Evolutionary conservation across 2,888 invertebrate species (phyloP).

Genomic region (Sphecodes monilicornis): DNA sequence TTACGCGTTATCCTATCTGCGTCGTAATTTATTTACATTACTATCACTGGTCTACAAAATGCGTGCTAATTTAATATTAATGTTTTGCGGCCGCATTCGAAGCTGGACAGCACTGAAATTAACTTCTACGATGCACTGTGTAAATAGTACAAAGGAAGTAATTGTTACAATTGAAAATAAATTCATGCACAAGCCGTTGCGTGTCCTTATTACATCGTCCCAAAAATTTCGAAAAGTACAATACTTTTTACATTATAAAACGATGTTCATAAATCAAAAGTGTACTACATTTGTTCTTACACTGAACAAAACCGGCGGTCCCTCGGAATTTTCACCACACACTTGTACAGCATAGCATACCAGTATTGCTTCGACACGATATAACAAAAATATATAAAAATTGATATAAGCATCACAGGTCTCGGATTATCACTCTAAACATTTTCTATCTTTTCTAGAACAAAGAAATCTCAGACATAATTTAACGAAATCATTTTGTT

Average conservation of each 20-base stretch:
- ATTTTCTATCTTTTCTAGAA: not conserved
- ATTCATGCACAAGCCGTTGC: not conserved
- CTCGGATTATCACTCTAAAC: constrained; percentile 34
- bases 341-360: constrained; percentile 2
- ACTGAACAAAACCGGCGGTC: not conserved
- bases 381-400: constrained; percentile 58
- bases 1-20: constrained; percentile 18
- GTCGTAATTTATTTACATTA: constrained; percentile 36
- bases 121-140: not conserved
- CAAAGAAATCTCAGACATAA: not conserved
- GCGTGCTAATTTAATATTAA: constrained; percentile 18
- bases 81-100: constrained; percentile 19
- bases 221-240: not conserved
- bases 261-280: not conserved
- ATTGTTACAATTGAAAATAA: not conserved
- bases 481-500: not conserved
- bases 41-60: constrained; percentile 32
- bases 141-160: constrained; percentile 3
- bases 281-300: not conserved
- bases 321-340: not conserved
- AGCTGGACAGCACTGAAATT: constrained; percentile 30
- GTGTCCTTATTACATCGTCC: not conserved
- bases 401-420: constrained; percentile 43
- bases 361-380: not conserved
- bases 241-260: not conserved